Evolutionary conservation across 2,888 invertebrate species (phyloP), one percentile per base, ranked within the genome.

Genomic region (Cheilosia grossa): DNA sequence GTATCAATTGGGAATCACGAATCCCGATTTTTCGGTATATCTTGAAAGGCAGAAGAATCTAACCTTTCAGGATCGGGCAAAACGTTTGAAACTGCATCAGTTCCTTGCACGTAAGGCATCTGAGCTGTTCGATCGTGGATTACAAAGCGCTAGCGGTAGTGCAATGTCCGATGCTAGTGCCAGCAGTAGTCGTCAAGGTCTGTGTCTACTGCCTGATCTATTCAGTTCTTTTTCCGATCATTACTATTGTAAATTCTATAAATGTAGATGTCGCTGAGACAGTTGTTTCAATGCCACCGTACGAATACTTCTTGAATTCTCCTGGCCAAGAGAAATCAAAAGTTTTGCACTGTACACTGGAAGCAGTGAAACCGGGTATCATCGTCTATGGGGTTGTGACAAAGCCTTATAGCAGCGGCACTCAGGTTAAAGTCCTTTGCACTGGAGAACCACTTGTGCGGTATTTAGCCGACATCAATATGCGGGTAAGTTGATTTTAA

Each of bases 71-170:
- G 97, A 97, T 91, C 94, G 97, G 82, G 95, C 96, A 0, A 97
- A 97, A 90, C 93, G 97, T 24, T 92, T 97, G 70, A 97, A 97
- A 90, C 93, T 98, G 51, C 97, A 97, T 90, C 96, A 97, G 89
- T 98, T 98, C 92, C 94, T 98, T 88, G 96, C 96, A 10, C 96
- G 96, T 89, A 97, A 97, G 92, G 96, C 97, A 2, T 94, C 94
- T 89, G 93, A 95, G 63, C 93, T 98, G 87, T 98, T 96, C 90
- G 95, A 93, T 90, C 90, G 92, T 86, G 93, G 92, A 40, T 90
- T 93, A 42, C 90, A 90, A 89, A 93, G 93, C 85, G 93, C 93
- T 87, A 89, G 92, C 21, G 61, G 54, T 49, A 80, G 59, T 67
- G 30, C n/a, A n/a, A 54, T 27, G 6, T 63, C 64, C 0, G 82